phyloP scores from a whole-genome alignment of 2,797 vertebrate species.

The Fistularia commersonii region DNA sequence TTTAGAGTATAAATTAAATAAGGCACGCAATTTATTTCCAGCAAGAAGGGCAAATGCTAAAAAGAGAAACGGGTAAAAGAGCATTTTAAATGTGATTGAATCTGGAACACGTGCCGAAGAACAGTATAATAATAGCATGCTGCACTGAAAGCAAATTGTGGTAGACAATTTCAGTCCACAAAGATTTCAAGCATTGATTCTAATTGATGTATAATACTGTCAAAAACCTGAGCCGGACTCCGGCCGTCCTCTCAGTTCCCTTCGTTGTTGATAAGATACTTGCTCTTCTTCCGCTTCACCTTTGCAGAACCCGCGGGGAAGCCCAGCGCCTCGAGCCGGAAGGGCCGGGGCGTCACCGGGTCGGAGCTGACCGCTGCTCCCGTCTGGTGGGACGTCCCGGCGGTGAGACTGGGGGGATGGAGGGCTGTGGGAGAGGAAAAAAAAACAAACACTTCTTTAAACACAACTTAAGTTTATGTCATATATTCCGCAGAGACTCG shows the following conservation, averaged over 20 bases:
- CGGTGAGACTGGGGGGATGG: constrained; percentile 54
- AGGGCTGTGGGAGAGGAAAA: constrained; percentile 51
- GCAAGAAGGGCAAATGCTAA: too few relatives aligned
- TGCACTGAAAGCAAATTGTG: too few relatives aligned
- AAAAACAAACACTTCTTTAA: background rate
- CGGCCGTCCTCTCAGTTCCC: constrained; percentile 50
- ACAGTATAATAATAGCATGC: too few relatives aligned
- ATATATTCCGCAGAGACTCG: background rate
- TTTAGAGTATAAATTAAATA: too few relatives aligned
- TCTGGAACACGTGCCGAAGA: too few relatives aligned
- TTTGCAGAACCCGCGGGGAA: constrained; percentile 58
- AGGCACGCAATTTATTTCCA: too few relatives aligned
- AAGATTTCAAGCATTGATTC: too few relatives aligned
- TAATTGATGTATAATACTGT: too few relatives aligned
- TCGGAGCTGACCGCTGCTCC: constrained; percentile 60
- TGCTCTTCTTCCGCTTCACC: constrained; percentile 80
- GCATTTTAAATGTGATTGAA: too few relatives aligned
- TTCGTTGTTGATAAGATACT: constrained; percentile 50
- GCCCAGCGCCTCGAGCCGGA: constrained; percentile 81
- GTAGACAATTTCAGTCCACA: too few relatives aligned
- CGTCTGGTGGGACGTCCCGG: constrained; percentile 47
- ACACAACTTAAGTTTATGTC: background rate
- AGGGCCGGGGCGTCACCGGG: constrained; percentile 78
- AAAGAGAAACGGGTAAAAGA: too few relatives aligned
- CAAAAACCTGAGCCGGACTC: too few relatives aligned